Evolutionary conservation across 2,113 vertebrate genomes (phyloP), one percentile per base, ranked within the genome.

Genomic region (human (Homo sapiens)): DNA sequence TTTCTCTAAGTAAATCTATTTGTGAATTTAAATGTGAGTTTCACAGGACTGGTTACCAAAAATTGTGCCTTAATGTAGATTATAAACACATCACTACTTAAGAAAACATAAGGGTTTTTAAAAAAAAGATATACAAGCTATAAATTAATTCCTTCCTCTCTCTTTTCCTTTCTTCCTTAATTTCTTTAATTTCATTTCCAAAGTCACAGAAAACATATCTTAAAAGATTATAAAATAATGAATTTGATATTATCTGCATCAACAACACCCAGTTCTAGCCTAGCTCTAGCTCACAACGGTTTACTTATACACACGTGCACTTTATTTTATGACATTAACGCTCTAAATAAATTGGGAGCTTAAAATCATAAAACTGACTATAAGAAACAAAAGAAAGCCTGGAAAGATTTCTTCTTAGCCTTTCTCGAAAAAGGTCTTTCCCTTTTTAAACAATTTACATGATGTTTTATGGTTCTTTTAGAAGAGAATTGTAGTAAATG

Each of bases 361-460:
- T 59, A 40, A 97, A 96, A 16, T 96, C 73, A 20, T 6, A 8
- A 89, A 80, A 83, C 38, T 66, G 22, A 22, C 88, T 90, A 35
- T 35, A 97, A 87, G n/a, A 97, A 80, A 72, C 38, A 55, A 76
- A 91, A 97, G 68, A 59, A 98, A 81, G 82, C 43, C 80, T 94
- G 68, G 78, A 96, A 94, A 97, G 38, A 40, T 11, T 95, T 97
- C 52, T 73, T 90, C 91, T 89, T 48, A 91, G 95, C 59, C 85
- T 86, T 95, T 96, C 82, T 97, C 95, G 90, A 57, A 97, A 96
- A 97, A 97, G 87, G 25, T 17, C 18, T 96, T 93, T 97, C 92
- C 45, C 52, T 98, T 98, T 97, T 97, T 96, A 96, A 98, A 98
- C 90, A n/a, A 97, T 98, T 48, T 78, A 86, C 85, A 96, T 93